These are phyloP conservation scores for Parus major DNA, from an alignment of 2,113 vertebrate genomes.

Conservation along the genomic window DNA sequence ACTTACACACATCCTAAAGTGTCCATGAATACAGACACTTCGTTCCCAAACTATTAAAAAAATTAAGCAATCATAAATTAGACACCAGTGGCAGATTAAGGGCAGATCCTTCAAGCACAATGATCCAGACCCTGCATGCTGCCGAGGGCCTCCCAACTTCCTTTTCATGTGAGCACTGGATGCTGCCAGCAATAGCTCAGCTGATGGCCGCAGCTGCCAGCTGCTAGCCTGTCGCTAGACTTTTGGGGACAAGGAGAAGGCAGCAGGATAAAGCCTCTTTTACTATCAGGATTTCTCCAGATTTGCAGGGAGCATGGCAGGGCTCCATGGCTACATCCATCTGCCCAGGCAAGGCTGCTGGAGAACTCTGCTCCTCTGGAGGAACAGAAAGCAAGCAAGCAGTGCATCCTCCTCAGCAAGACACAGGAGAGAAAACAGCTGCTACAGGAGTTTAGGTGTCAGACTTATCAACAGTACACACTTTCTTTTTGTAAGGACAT, in stretches of 20 bases:
- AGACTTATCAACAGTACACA: not conserved
- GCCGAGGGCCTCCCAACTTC: slow-evolving; percentile 47
- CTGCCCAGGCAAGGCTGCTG: not conserved
- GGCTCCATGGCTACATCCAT: not conserved
- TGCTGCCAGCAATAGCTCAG: slow-evolving; percentile 54
- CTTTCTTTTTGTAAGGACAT: not conserved
- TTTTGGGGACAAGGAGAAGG: slow-evolving; percentile 43
- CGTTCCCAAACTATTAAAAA: not conserved
- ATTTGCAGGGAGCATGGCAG: not conserved
- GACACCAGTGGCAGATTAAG: not conserved
- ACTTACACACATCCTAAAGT: not conserved
- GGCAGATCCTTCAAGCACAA: not conserved
- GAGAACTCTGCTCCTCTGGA: not conserved
- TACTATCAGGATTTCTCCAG: slow-evolving; percentile 36
- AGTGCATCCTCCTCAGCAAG: not conserved
- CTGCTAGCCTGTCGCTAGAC: slow-evolving; percentile 35
- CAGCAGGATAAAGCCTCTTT: slow-evolving; percentile 41
- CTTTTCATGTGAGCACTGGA: slow-evolving; percentile 28
- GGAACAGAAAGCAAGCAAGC: not conserved
- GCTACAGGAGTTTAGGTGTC: not conserved
- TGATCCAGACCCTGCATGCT: not conserved
- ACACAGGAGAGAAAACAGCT: not conserved
- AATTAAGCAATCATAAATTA: not conserved
- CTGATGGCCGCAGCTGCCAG: slow-evolving; percentile 39
- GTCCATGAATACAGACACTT: not conserved